Conservation (phyloP, 2,797 vertebrate species). For the Agapornis canus region DNA sequence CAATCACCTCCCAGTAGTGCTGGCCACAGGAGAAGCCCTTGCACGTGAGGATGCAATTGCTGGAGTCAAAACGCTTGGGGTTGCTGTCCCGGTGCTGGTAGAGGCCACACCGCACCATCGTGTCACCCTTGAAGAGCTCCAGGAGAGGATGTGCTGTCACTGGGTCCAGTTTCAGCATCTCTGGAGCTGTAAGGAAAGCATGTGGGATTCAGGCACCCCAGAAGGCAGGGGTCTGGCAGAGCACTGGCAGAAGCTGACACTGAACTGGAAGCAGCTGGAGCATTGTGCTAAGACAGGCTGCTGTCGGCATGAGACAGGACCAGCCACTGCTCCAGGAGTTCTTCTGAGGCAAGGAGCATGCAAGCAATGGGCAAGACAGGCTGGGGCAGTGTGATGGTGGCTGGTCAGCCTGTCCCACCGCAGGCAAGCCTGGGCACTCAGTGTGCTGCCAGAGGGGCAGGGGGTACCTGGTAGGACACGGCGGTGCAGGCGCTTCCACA, state of each 20-base stretch:
- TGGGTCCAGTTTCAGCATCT: conserved; percentile 81
- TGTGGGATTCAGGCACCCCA: neutral
- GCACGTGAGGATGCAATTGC: conserved; percentile 82
- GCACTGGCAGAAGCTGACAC: neutral
- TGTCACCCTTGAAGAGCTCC: conserved; percentile 80
- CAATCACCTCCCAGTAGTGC: conserved; percentile 89
- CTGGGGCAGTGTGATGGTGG: rapidly evolving
- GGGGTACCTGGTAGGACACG: conserved; percentile 81
- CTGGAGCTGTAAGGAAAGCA: conserved; percentile 72
- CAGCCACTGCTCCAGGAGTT: neutral
- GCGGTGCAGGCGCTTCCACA: conserved; percentile 85
- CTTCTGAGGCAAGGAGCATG: neutral
- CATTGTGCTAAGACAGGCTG: neutral
- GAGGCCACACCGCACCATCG: conserved; percentile 78
- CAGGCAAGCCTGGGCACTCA: no score
- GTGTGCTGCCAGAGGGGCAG: rapidly evolving
- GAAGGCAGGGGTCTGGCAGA: neutral
- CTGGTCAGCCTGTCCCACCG: neutral
- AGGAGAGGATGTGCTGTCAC: conserved; percentile 83
- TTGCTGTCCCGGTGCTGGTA: conserved; percentile 77
- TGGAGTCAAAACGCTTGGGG: conserved; percentile 83
- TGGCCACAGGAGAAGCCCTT: conserved; percentile 85
- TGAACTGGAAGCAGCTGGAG: neutral
- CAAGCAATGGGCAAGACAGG: neutral
- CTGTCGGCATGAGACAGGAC: rapidly evolving